Evolutionary conservation across 2,888 invertebrate genomes (phyloP).

Genomic region (Atethmia centrago): DNA sequence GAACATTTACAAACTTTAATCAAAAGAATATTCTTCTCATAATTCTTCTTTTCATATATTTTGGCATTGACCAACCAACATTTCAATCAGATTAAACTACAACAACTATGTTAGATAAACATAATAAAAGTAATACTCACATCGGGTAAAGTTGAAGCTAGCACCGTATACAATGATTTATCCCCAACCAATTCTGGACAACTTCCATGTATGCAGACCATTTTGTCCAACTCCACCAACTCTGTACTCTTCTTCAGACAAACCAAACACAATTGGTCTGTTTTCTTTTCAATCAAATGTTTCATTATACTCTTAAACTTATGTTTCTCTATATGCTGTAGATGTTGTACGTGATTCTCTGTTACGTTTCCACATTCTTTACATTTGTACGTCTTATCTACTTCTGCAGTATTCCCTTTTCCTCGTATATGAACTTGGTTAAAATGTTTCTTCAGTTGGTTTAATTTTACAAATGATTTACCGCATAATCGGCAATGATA

Average conservation of each 20-base stretch:
- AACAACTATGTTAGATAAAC: not conserved
- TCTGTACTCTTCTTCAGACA: constrained; percentile 76
- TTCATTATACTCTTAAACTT: constrained; percentile 80
- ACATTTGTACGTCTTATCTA: constrained; percentile 73
- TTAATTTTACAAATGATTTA: constrained; percentile 79
- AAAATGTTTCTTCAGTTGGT: constrained; percentile 77
- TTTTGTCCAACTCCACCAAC: constrained; percentile 75
- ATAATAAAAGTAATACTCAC: constrained; percentile 74
- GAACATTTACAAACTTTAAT: not conserved
- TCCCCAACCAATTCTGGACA: constrained; percentile 81
- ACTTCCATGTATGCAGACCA: constrained; percentile 80
- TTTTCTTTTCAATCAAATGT: constrained; percentile 77
- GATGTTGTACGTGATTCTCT: constrained; percentile 72
- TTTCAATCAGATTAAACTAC: not conserved
- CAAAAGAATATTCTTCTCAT: not conserved
- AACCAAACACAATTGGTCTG: constrained; percentile 79
- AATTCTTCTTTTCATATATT: no score
- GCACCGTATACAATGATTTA: constrained; percentile 74
- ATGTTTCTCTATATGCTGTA: constrained; percentile 85
- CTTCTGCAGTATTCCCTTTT: constrained; percentile 13
- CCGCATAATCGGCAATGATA: constrained; percentile 83
- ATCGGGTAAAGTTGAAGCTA: constrained; percentile 80
- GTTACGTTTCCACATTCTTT: constrained; percentile 73
- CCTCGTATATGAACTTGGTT: constrained; percentile 63
- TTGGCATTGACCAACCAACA: not conserved